A percentile compares a stretch with the other conserved stretches of the same genome.
Evolutionary conservation across 2,113 vertebrate genomes (phyloP).

Genomic region (Athene noctua): DNA sequence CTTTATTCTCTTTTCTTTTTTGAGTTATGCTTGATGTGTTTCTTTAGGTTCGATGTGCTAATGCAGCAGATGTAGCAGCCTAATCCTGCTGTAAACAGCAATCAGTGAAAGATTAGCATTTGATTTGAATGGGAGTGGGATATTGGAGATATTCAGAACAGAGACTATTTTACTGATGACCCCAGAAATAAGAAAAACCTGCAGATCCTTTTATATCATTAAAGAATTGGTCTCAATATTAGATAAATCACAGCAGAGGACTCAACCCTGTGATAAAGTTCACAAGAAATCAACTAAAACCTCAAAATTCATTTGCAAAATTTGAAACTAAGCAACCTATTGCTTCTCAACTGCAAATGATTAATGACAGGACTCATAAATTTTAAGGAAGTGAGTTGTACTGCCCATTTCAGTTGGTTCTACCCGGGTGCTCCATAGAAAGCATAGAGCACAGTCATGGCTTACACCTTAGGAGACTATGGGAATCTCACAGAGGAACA

Average conservation of each 20-base stretch:
- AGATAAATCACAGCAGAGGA: not conserved
- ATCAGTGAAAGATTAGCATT: not conserved
- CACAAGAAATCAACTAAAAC: not conserved
- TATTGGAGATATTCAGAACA: not conserved
- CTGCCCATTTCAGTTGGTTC: not conserved
- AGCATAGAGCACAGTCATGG: not conserved
- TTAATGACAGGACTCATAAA: not conserved
- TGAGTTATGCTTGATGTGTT: not conserved
- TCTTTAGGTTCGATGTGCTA: not conserved
- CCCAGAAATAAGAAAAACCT: not conserved
- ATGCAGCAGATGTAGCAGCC: not conserved
- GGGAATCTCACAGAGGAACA: not conserved
- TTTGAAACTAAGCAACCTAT: not conserved
- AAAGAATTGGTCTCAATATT: not conserved
- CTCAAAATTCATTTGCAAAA: not conserved
- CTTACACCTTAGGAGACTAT: not conserved
- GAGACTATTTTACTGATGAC: not conserved
- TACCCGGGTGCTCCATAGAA: not conserved
- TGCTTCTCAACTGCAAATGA: not conserved
- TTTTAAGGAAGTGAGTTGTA: not conserved
- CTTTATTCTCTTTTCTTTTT: not conserved
- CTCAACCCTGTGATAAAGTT: not conserved
- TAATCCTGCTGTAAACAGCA: not conserved
- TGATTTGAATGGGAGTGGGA: not conserved
- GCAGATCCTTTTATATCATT: not conserved